These are phyloP conservation scores for Aplocera efformata DNA, from an alignment of 2,888 invertebrate genomes.

Conservation along the genomic window DNA sequence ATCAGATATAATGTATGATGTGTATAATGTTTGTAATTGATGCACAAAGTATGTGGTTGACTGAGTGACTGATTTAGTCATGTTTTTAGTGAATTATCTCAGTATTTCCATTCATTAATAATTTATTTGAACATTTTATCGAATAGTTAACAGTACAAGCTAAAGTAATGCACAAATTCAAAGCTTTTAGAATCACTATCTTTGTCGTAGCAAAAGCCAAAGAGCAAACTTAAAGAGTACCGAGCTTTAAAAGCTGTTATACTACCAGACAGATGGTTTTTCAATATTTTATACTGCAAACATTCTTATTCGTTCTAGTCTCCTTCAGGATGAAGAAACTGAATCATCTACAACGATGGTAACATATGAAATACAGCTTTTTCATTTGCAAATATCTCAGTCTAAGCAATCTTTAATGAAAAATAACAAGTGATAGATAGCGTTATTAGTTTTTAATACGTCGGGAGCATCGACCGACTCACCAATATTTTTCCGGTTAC, in stretches of 20 bases:
- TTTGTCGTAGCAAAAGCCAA: background rate
- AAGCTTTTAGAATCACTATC: constrained; percentile 12
- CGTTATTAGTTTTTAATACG: constrained; percentile 20
- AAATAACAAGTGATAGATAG: constrained; percentile 17
- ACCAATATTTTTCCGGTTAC: constrained; percentile 19
- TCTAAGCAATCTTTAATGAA: constrained; percentile 24
- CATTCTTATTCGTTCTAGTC: background rate
- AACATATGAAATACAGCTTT: constrained; percentile 13
- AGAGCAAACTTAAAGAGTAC: constrained; percentile 4
- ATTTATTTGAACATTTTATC: too few species aligned
- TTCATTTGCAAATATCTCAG: constrained; percentile 26
- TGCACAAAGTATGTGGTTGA: too few species aligned
- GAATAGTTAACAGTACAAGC: constrained; percentile 1
- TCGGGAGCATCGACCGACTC: constrained; percentile 23
- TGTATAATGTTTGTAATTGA: too few species aligned
- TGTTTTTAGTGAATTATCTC: background rate
- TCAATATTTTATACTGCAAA: constrained; percentile 7
- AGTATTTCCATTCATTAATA: background rate
- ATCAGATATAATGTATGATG: too few species aligned
- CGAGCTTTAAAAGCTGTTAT: constrained; percentile 3
- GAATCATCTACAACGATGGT: constrained; percentile 1
- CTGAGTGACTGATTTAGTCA: too few species aligned
- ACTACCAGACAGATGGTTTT: constrained; percentile 4
- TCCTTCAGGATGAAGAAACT: constrained; percentile 2
- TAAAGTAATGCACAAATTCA: constrained; percentile 5